Base-by-base conservation (phyloP, 1,140 invertebrate genomes). In the Rhopalosiphum padi region DNA sequence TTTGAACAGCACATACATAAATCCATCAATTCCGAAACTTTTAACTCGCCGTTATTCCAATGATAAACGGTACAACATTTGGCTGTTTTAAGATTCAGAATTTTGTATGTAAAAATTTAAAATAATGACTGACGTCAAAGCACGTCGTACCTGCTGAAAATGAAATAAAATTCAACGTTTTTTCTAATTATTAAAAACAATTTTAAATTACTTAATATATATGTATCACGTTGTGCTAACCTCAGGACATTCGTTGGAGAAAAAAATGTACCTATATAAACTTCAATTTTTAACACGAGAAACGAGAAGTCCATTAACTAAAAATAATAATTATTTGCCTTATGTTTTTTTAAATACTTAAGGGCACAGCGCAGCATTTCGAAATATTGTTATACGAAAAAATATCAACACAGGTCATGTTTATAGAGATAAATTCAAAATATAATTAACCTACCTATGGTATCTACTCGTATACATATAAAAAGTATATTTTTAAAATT, bases 281-380 rank as follows among this genome's bases (percentile, higher is more conserved):
- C 41, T 86, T 30, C 25, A 46, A 86, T 86, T 86, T 86, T 25
- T 23, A 11, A 41, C 35, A 83, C 35, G 35, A 48, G 5, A 86
- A 43, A 46, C 11, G 25, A 46, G 41, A 46, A 86, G 4, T 86
- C 43, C 41, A 86, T 48, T 86, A 86, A 86, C 22, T 7, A 86
- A 86, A 86, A 86, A 86, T 46, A 86, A 46, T 86, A 86, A 86
- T 86, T 30, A 18, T 86, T 86, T 46, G 30, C 25, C 2, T 86
- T 86, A 48, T 86, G 23, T 30, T 46, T 46, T 86, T 86, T 41
- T 86, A 86, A 86, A 46, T 46, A 86, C 30, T 30, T 46, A 30
- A 46, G 41, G 23, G 41, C 15, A 46, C 25, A 6, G 11, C 6
- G 0, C 15, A n/a, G n/a, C n/a, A n/a, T n/a, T 86, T 15, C 2